A percentile compares a stretch with the other conserved stretches of the same genome.
phyloP scores from a whole-genome alignment of 2,797 vertebrate species.

The Apodemus agrarius region DNA sequence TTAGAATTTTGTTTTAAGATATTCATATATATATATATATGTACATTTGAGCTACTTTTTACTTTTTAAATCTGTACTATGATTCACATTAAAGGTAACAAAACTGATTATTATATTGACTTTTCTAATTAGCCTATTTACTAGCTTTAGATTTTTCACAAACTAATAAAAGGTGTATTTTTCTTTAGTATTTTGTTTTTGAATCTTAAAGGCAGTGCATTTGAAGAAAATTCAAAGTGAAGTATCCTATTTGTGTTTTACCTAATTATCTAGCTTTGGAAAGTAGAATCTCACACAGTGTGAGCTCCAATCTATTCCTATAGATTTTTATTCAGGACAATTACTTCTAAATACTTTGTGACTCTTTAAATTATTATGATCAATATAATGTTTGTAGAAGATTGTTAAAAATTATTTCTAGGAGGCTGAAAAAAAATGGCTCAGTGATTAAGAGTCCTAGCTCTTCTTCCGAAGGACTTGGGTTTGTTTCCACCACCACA shows the following conservation, averaged over 20 bases:
- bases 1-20: slow-evolving; percentile 48
- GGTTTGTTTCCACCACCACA: neutral
- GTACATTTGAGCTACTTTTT: slow-evolving; percentile 47
- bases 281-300: slow-evolving; percentile 47
- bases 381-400: slow-evolving; percentile 47
- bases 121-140: slow-evolving; percentile 60
- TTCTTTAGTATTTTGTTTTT: slow-evolving; percentile 56
- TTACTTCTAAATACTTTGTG: slow-evolving; percentile 63
- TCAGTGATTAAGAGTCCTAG: neutral
- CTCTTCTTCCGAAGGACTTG: neutral
- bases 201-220: slow-evolving; percentile 53
- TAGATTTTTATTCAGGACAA: slow-evolving; percentile 44
- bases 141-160: slow-evolving; percentile 39
- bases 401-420: neutral
- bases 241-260: slow-evolving; percentile 52
- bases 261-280: slow-evolving; percentile 33
- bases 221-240: slow-evolving; percentile 41
- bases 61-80: slow-evolving; percentile 27
- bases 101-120: slow-evolving; percentile 33
- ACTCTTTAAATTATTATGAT: slow-evolving; percentile 53
- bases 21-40: neutral
- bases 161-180: neutral
- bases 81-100: slow-evolving; percentile 41
- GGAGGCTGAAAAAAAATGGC: neutral
- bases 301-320: slow-evolving; percentile 46